Conservation (phyloP, 2,888 invertebrate species). For the Mantis religiosa region DNA sequence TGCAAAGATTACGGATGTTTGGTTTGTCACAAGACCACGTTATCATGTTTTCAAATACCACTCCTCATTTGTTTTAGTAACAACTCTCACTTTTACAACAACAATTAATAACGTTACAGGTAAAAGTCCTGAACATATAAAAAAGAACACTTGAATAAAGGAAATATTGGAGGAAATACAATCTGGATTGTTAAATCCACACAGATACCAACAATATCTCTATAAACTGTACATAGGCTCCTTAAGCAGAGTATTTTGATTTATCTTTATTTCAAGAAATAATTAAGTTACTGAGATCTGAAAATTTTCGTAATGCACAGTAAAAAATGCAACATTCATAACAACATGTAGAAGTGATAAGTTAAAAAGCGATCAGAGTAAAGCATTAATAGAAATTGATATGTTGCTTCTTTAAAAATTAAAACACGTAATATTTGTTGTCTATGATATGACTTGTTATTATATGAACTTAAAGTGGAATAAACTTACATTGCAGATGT, state of each 20-base stretch:
- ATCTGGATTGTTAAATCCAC: background rate
- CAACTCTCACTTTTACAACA: background rate
- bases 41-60: too few species aligned
- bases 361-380: background rate
- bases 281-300: background rate
- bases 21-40: too few species aligned
- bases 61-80: background rate
- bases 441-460: background rate
- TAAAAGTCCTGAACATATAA: background rate
- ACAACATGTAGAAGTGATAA: background rate
- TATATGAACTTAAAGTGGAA: background rate
- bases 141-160: background rate
- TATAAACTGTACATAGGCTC: background rate
- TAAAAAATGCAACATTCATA: background rate
- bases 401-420: constrained; percentile 4
- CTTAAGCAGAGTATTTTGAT: background rate
- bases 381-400: constrained; percentile 5
- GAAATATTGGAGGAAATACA: background rate
- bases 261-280: background rate
- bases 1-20: too few species aligned
- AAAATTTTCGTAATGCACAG: background rate
- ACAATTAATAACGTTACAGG: background rate
- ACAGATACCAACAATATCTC: background rate
- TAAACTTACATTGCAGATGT: background rate
- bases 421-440: background rate